Base-by-base conservation (phyloP, 2,113 vertebrate genomes). In the Cephalopterus ornatus region DNA sequence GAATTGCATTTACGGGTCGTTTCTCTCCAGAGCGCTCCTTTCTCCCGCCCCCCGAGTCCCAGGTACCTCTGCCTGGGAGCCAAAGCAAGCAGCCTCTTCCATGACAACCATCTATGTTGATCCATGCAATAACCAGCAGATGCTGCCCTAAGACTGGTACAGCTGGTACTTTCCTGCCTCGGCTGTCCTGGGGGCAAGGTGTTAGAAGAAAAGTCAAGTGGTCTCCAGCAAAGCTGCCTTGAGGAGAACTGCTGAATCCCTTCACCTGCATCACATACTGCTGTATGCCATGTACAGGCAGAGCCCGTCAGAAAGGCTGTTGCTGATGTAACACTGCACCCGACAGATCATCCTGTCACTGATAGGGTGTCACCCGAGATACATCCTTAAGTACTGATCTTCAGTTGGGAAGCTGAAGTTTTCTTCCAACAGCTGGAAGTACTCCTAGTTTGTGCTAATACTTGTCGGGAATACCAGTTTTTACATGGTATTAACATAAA, bases 61-160 rank as follows among this genome's bases (percentile, higher is more conserved):
- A 91, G 94, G 77, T 89, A 67, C 87, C 87, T 96, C 71, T 77
- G 86, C 92, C 88, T 82, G 83, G 96, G 96, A 97, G 75, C 86
- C 91, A 91, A 90, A 87, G 79, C 87, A 55, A 85, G 96, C 94
- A 89, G 80, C 85, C 67, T 97, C 93, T 96, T 95, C 97, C 94
- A 97, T 97, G 97, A 96, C 89, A 96, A 96, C 93, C 97, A 93
- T 67, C 91, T 97, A 97, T 98, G 97, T 98, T 93, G 95, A 97
- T 98, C 98, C 93, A 96, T 97, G 97, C 95, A 96, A 97, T 98
- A 98, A 96, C 98, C 98, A 98, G 98, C 97, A 98, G 98, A 98
- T 98, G 98, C 95, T 98, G 98, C 98, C 98, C 98, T 98, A 98
- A 96, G 97, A 98, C 97, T 98, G 94, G 97, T 89, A 88, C 97